Evolutionary conservation across 2,888 invertebrate species (phyloP).

Genomic region (Pachymerium ferrugineum): DNA sequence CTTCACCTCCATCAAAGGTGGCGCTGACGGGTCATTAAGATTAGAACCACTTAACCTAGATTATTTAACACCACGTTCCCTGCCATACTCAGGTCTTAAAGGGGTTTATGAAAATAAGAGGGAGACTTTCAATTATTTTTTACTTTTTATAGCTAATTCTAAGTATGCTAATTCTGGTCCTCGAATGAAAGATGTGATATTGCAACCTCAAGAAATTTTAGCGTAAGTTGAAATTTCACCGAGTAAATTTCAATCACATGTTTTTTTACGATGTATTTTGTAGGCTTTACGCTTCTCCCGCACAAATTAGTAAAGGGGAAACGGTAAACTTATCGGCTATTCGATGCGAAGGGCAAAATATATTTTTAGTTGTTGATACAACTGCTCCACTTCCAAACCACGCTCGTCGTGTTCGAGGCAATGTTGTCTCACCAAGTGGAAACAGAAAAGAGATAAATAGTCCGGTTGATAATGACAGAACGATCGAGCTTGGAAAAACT

Average conservation of each 20-base stretch:
- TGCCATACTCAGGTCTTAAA: background rate
- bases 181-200: slow-evolving; percentile 42
- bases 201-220: slow-evolving; percentile 53
- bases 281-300: slow-evolving; percentile 55
- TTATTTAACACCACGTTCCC: background rate
- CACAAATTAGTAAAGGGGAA: slow-evolving; percentile 54
- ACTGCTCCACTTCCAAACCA: slow-evolving; percentile 53
- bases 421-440: too few species aligned
- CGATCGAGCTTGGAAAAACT: background rate
- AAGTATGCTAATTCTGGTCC: slow-evolving; percentile 32
- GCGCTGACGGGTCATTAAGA: background rate
- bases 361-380: slow-evolving; percentile 59
- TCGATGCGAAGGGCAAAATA: slow-evolving; percentile 55
- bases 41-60: background rate
- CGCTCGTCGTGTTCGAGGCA: background rate
- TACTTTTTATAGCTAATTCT: background rate
- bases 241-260: slow-evolving; percentile 17
- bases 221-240: slow-evolving; percentile 48
- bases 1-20: background rate
- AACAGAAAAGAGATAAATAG: background rate
- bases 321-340: slow-evolving; percentile 55
- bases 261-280: slow-evolving; percentile 35
- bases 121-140: background rate
- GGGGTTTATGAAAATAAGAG: background rate
- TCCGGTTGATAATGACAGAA: background rate